These are phyloP conservation scores for Bellardia bayeri DNA, from an alignment of 2,888 invertebrate species.

Conservation along the genomic window DNA sequence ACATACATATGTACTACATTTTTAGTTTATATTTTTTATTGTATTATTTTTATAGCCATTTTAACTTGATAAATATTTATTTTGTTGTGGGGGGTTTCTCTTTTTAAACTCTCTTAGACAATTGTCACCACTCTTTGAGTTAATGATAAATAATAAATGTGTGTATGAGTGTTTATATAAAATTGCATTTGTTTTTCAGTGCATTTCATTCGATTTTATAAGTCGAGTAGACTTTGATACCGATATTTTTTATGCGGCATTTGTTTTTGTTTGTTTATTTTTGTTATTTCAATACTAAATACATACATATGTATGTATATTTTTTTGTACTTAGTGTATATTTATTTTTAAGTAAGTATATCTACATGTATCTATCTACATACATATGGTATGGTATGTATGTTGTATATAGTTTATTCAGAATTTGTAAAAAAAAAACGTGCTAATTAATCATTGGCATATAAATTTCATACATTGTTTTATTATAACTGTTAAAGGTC, in stretches of 20 bases:
- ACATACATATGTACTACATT: neutral
- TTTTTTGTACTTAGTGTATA: neutral
- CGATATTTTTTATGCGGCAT: slow-evolving; percentile 16
- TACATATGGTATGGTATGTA: neutral
- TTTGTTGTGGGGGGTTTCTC: slow-evolving; percentile 14
- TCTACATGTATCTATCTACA: neutral
- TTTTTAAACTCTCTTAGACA: slow-evolving; percentile 36
- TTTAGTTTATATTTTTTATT: neutral
- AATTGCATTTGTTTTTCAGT: slow-evolving; percentile 29
- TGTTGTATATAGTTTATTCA: neutral
- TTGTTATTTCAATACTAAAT: too few relatives aligned
- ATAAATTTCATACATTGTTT: slow-evolving; percentile 23
- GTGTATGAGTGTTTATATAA: neutral
- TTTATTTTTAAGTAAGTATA: neutral
- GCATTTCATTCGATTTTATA: slow-evolving; percentile 1
- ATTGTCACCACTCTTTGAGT: slow-evolving; percentile 22
- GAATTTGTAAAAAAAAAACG: slow-evolving; percentile 8
- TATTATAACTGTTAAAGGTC: slow-evolving; percentile 51
- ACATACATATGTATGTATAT: neutral
- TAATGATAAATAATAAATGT: neutral
- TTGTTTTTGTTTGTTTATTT: neutral
- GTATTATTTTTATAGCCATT: neutral
- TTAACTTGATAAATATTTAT: neutral
- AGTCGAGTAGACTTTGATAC: slow-evolving; percentile 66
- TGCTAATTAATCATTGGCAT: slow-evolving; percentile 60